These are phyloP conservation scores for Copsychus sechellarum DNA, from an alignment of 2,113 vertebrate genomes.

Conservation along the genomic window DNA sequence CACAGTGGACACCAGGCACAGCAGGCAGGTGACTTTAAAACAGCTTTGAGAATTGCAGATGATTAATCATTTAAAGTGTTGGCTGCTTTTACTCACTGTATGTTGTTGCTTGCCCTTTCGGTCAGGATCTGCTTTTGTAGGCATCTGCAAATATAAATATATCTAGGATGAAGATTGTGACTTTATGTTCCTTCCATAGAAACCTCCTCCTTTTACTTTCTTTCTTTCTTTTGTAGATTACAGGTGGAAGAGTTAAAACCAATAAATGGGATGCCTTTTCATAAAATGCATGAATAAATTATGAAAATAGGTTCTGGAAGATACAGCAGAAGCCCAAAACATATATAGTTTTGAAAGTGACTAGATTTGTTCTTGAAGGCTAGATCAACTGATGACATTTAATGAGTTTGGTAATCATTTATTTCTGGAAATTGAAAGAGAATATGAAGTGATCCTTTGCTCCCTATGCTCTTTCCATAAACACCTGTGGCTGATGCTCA, in stretches of 20 bases:
- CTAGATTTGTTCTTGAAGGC: neutral
- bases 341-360: neutral
- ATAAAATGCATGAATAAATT: neutral
- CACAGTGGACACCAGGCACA: neutral
- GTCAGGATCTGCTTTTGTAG: neutral
- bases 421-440: neutral
- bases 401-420: neutral
- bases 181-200: neutral
- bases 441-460: neutral
- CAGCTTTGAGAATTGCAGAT: neutral
- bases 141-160: neutral
- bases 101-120: neutral
- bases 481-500: neutral
- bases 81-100: neutral
- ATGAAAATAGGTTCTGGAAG: neutral
- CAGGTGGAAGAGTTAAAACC: neutral
- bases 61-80: neutral
- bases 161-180: neutral
- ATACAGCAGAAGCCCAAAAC: neutral
- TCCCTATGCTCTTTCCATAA: neutral
- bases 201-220: neutral
- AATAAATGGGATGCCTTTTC: neutral
- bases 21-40: conserved; percentile 9
- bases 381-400: neutral
- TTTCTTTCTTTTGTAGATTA: neutral